Conservation (phyloP, 2,113 vertebrate genomes). For the Chionis minor region DNA sequence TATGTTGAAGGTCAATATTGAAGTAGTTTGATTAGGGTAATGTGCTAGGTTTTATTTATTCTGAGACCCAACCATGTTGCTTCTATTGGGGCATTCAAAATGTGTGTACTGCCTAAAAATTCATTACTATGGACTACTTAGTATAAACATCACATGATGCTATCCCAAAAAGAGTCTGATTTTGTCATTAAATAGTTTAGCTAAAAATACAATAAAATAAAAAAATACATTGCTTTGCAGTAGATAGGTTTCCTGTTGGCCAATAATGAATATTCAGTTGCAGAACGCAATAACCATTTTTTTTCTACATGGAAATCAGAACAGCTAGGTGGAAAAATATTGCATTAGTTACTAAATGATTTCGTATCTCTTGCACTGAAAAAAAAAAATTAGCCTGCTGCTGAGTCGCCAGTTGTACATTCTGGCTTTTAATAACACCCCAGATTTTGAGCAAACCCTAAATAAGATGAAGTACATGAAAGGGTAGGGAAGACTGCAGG, state of each 20-base stretch:
- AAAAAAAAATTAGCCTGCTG: neutral
- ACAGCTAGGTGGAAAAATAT: neutral
- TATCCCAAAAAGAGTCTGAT: slow-evolving; percentile 54
- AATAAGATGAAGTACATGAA: neutral
- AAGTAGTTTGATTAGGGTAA: neutral
- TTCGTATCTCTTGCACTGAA: neutral
- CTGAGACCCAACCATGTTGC: neutral
- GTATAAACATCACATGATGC: slow-evolving; percentile 69
- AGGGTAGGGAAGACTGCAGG: neutral
- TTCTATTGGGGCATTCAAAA: slow-evolving; percentile 64
- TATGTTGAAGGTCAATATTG: neutral
- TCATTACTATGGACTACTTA: slow-evolving; percentile 71
- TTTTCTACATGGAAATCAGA: neutral
- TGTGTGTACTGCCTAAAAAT: slow-evolving; percentile 61
- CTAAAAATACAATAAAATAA: slow-evolving; percentile 65
- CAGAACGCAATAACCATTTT: neutral
- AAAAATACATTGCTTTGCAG: slow-evolving; percentile 19
- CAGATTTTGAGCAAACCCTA: neutral
- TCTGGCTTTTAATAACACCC: neutral
- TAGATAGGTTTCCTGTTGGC: neutral
- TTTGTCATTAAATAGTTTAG: slow-evolving; percentile 75
- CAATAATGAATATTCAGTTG: slow-evolving; percentile 27
- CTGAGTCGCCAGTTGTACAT: neutral
- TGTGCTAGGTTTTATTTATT: slow-evolving; percentile 45
- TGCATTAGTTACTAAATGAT: neutral